Base-by-base conservation (phyloP, 2,113 vertebrate species). In the Lagopus muta region DNA sequence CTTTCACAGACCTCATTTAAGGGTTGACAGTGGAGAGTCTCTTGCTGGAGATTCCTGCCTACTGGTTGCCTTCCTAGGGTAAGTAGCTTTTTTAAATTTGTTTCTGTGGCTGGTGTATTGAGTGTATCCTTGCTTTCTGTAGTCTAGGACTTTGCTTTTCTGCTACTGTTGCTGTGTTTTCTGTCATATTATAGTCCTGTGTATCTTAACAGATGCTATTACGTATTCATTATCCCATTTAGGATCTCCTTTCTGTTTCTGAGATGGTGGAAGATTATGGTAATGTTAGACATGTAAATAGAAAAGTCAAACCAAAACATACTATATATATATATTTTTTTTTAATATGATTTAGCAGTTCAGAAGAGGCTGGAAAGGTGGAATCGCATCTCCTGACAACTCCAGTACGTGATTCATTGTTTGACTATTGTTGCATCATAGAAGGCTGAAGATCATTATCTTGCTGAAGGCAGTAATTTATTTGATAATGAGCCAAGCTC, bases 391-490 rank as follows among this genome's bases (percentile, higher is more conserved):
- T 32, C 70, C 43, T 82, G 83, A 93, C 77, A 93, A 36, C 69
- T 78, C 52, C 25, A 43, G 25, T 43, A 60, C 14, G 61, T 95
- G 76, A 94, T 93, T 95, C 76, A 94, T 89, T 86, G 70, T 90
- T 92, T 82, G 86, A 76, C 71, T 65, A 66, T 61, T 87, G 83
- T 61, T 81, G 70, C 81, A 82, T 43, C 86, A 80, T 90, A 92
- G 61, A 93, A 69, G 30, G 43, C 45, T 87, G 81, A 75, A 65
- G 72, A 94, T 92, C 38, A 78, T 94, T 95, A 91, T 93, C 89
- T 92, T 86, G 86, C 88, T 90, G 67, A 92, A 88, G 69, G 85
- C 61, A 81, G 85, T 88, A 88, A 91, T 95, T 92, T 95, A 75
- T 86, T 57, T 95, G 69, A 75, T 86, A 94, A 94, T 94, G 77